These are phyloP conservation scores for Ricordea florida DNA, from an alignment of 92 coral and sea anemone genomes.

Conservation along the genomic window DNA sequence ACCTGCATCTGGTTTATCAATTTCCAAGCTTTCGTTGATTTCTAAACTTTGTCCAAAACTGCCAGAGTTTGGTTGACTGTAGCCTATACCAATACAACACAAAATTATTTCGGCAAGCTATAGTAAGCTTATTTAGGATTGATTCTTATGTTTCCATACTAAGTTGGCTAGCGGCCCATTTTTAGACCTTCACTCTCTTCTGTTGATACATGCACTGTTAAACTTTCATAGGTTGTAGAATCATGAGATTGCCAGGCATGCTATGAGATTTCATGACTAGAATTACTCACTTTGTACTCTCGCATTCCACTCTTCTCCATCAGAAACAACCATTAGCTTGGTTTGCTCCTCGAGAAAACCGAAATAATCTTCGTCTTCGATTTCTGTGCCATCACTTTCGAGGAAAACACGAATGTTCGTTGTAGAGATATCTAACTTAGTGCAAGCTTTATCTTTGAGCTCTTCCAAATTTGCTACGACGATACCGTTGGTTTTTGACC, in stretches of 20 bases:
- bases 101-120: too few species aligned
- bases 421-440: conserved; percentile 27
- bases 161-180: too few species aligned
- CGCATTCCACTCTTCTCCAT: conserved; percentile 68
- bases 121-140: too few species aligned
- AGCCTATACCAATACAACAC: not conserved
- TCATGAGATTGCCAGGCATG: not conserved
- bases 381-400: conserved; percentile 90
- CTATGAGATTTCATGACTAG: too few species aligned
- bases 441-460: conserved; percentile 63
- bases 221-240: not conserved
- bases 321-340: conserved; percentile 66
- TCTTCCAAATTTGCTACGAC: conserved; percentile 68
- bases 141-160: too few species aligned
- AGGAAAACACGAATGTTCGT: conserved; percentile 76
- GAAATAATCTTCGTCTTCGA: conserved; percentile 90
- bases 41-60: conserved; percentile 19
- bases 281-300: conserved; percentile 44
- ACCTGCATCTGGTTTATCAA: conserved; percentile 64
- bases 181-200: too few species aligned
- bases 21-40: conserved; percentile 67
- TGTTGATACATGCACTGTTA: not conserved
- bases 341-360: conserved; percentile 75
- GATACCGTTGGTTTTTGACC: conserved; percentile 69
- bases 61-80: conserved; percentile 21